Evolutionary conservation across 1,140 invertebrate species (phyloP).

Genomic region (Drosophila navojoa): DNA sequence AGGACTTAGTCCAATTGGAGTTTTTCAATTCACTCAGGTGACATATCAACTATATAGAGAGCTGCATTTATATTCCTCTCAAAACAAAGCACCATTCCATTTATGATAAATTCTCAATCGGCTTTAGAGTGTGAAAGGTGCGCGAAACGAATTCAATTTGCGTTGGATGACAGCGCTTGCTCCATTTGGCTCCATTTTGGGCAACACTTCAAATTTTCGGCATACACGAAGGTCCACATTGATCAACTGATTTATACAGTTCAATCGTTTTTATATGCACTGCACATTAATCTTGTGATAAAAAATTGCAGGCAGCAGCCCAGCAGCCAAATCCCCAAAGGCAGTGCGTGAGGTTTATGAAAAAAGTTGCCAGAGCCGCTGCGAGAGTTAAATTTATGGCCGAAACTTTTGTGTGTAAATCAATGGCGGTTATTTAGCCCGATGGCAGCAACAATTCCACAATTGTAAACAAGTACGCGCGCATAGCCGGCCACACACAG

Average conservation of each 20-base stretch:
- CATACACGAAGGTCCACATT: neutral
- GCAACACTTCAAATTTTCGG: neutral
- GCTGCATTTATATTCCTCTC: no score
- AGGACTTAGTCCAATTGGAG: no score
- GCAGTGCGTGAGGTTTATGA: conserved; percentile 65
- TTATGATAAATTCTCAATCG: no score
- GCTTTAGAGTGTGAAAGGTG: conserved; percentile 1
- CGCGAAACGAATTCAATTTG: conserved; percentile 2
- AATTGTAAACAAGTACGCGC: conserved; percentile 70
- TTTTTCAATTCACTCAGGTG: no score
- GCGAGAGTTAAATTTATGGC: conserved; percentile 70
- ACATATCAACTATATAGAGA: neutral
- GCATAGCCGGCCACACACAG: conserved; percentile 24
- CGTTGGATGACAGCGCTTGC: neutral
- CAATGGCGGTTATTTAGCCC: conserved; percentile 75
- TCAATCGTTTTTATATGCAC: conserved; percentile 69
- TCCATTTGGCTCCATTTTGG: neutral
- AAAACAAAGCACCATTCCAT: no score
- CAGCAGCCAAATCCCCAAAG: conserved; percentile 19
- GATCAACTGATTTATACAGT: conserved; percentile 63
- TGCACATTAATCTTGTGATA: conserved; percentile 69
- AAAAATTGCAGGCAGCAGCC: conserved; percentile 46
- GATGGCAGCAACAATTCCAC: conserved; percentile 52
- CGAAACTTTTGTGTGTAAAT: conserved; percentile 73
- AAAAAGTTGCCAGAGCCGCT: conserved; percentile 60